Evolutionary conservation across 2,888 invertebrate genomes (phyloP), one percentile per base, ranked within the genome.

Genomic region (Zelleria hepariella): DNA sequence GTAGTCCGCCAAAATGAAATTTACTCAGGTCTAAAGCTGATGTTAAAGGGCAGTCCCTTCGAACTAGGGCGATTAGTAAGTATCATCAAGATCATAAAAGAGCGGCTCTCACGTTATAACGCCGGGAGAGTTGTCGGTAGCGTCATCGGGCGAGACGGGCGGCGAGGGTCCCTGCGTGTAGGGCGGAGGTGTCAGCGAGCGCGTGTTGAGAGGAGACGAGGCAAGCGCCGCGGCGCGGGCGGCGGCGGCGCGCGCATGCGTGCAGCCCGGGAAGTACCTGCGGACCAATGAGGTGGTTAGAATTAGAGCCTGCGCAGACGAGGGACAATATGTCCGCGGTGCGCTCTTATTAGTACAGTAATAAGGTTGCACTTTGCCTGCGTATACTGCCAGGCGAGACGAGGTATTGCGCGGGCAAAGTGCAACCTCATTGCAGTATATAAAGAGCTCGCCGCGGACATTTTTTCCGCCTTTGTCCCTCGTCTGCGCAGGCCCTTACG

Each of bases 231-330:
- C 77, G 65, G 62, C 76, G 68, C 56, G 74, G 75, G 62, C 60
- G 58, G 56, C 77, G 24, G 81, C 75, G 71, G 74, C 75, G 78
- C 80, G 78, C 70, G 80, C 82, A 69, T 82, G 72, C 66, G 79
- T 66, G 74, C 85, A 84, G 2, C 77, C 75, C 2, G 85, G 75
- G 74, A 80, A 77, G 71, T 86, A 78, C 79, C 85, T 84, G 60
- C 3, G 58, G 60, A 52, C 32, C n/a, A 15, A 21, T 24, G 47
- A 18, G 18, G 4, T 49, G 6, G 49, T 18, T 49, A 20, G n/a
- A 49, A 49, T 15, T 1, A 42, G 32, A 2, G n/a, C n/a, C n/a
- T n/a, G n/a, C n/a, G n/a, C n/a, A n/a, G n/a, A n/a, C n/a, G n/a
- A n/a, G n/a, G n/a, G n/a, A n/a, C n/a, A n/a, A n/a, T n/a, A n/a